Percentiles rank a stretch among this genome's conserved stretches.
Conservation (phyloP, 2,113 vertebrate species). For the Oncorhynchus tshawytscha region DNA sequence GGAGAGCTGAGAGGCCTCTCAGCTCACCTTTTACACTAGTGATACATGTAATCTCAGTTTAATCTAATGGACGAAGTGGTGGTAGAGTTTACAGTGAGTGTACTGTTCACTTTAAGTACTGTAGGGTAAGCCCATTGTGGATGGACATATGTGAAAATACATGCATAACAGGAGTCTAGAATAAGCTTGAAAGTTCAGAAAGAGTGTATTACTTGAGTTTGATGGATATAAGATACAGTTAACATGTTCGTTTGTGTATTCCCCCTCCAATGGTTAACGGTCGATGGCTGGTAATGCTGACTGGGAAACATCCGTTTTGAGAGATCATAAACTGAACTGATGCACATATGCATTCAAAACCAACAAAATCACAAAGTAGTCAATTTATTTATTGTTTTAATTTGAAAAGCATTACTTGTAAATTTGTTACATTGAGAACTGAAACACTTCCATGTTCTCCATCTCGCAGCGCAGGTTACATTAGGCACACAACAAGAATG, state of each 20-base stretch:
- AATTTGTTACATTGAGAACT: constrained; percentile 70
- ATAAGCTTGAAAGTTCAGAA: no score
- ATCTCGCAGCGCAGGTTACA: constrained; percentile 35
- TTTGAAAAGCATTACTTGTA: constrained; percentile 70
- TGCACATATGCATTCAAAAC: background rate
- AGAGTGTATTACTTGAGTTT: no score
- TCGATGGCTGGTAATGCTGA: no score
- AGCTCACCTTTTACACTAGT: constrained; percentile 5
- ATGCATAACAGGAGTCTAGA: background rate
- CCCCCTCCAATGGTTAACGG: no score
- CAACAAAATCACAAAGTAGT: constrained; percentile 4
- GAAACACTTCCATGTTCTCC: constrained; percentile 59
- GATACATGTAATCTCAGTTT: constrained; percentile 29
- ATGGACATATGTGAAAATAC: background rate
- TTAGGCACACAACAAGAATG: constrained; percentile 71
- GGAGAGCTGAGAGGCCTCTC: no score
- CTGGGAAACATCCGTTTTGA: no score
- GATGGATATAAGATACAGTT: background rate
- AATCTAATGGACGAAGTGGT: constrained; percentile 8
- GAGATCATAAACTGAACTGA: background rate
- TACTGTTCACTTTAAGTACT: background rate
- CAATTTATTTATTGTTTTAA: constrained; percentile 59
- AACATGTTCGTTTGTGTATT: background rate
- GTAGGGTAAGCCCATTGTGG: background rate
- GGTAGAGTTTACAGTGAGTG: background rate